Evolutionary conservation across 2,888 invertebrate species (phyloP), one percentile per base, ranked within the genome.

Genomic region (Achlya flavicornis): DNA sequence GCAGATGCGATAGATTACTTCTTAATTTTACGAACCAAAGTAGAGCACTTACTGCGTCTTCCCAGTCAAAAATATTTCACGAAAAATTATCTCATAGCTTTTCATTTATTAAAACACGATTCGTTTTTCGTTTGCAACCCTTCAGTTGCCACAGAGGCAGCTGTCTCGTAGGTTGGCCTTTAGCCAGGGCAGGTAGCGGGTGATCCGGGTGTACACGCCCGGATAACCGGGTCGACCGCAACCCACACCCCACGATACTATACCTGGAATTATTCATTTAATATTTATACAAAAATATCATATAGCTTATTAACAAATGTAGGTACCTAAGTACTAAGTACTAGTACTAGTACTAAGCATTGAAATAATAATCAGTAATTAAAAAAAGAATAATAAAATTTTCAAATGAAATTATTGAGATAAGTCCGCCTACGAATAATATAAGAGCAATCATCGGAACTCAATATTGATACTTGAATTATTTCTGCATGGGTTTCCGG

Each of bases 191-290:
- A 96, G 85, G 79, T 96, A 96, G 72, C 95, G 93, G 0, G 95
- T 93, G 14, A 96, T 96, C 70, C 96, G 92, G 0, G 96, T 96
- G 78, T 97, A 97, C 5, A 97, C 96, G 3, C 96, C 96, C 0
- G 96, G 96, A 78, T 96, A 96, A 0, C 96, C 96, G 7, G 96
- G 95, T 69, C 96, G 89, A 0, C 96, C 96, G 79, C 96, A 96
- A 1, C 96, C 96, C 0, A 97, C 97, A 12, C 97, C 97, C 97
- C 97, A 97, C 0, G 97, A 97, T 0, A 97, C 97, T 73, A 97
- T 96, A 43, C 96, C 96, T 96, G 88, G 14, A 94, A 91, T 63
- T 43, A 53, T 8, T 38, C 5, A 8, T 8, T 5, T 38, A 38
- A 38, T 12, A 35, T 35, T 32, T 16, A 12, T 57, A 8, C 12